Evolutionary conservation across 1,140 invertebrate genomes (phyloP).

Genomic region (Danaus plexippus): DNA sequence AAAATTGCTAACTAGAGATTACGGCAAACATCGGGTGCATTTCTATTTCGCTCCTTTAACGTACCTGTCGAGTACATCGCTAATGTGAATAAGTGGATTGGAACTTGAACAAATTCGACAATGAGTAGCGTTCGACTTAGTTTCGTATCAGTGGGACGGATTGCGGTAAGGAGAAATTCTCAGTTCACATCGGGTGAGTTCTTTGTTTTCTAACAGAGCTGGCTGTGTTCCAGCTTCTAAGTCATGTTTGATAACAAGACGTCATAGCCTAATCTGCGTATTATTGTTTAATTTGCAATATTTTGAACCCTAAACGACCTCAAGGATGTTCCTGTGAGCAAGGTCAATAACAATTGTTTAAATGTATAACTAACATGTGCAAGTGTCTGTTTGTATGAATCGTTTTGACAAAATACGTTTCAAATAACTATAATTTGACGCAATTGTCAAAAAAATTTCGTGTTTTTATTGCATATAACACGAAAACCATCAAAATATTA

Average conservation of each 20-base stretch:
- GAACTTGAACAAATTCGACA: constrained; percentile 27
- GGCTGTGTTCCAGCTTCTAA: constrained; percentile 39
- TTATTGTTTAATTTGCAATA: neutral
- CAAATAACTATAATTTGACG: no score
- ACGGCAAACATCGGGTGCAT: constrained; percentile 37
- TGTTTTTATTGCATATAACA: no score
- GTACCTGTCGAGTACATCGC: constrained; percentile 37
- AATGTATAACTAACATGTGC: no score
- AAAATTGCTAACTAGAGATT: constrained; percentile 56
- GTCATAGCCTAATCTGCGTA: constrained; percentile 28
- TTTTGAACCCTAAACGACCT: no score
- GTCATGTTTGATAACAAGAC: constrained; percentile 58
- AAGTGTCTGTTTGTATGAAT: no score
- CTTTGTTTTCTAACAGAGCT: constrained; percentile 39
- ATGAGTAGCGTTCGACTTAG: constrained; percentile 66
- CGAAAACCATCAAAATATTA: no score
- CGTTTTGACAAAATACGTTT: no score
- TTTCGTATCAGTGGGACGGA: constrained; percentile 58
- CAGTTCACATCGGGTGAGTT: constrained; percentile 62
- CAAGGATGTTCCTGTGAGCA: no score
- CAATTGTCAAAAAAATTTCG: no score
- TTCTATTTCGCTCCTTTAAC: constrained; percentile 48
- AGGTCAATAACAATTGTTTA: no score
- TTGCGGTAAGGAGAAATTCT: constrained; percentile 59
- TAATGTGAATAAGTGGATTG: constrained; percentile 47